Percentiles rank a stretch among this genome's conserved stretches.
Evolutionary conservation across 2,888 invertebrate genomes (phyloP).

Genomic region (Globia sparganii): DNA sequence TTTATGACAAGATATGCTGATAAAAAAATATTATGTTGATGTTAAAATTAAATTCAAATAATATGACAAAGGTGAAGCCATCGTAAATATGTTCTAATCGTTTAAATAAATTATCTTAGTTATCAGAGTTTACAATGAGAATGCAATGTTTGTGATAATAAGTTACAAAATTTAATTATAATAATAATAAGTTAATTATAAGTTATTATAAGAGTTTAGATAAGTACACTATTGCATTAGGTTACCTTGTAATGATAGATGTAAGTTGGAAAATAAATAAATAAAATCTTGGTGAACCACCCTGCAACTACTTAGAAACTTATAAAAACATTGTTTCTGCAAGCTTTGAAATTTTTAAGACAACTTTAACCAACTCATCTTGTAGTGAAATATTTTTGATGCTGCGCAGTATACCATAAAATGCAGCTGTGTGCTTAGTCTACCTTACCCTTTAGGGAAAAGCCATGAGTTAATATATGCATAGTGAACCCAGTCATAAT

Average conservation of each 20-base stretch:
- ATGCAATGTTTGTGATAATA: too few species aligned
- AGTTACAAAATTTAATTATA: too few species aligned
- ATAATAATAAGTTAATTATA: too few species aligned
- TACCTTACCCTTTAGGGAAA: neutral
- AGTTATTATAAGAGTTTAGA: too few species aligned
- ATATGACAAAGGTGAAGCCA: neutral
- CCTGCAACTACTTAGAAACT: neutral
- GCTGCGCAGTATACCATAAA: too few species aligned
- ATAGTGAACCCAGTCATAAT: neutral
- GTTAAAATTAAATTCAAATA: neutral
- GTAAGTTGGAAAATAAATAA: neutral
- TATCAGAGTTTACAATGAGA: too few species aligned
- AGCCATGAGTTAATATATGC: neutral
- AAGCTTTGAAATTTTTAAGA: neutral
- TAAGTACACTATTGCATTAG: too few species aligned
- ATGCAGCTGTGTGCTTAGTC: neutral
- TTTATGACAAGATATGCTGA: constrained; percentile 7
- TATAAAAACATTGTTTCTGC: neutral
- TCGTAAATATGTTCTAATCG: neutral
- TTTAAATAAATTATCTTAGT: neutral
- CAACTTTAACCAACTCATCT: neutral
- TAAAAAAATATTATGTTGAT: neutral
- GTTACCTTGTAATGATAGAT: too few species aligned
- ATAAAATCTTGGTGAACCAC: neutral
- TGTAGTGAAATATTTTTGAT: neutral